phyloP scores from a whole-genome alignment of 2,888 invertebrate genomes.

The Oligia strigilis region DNA sequence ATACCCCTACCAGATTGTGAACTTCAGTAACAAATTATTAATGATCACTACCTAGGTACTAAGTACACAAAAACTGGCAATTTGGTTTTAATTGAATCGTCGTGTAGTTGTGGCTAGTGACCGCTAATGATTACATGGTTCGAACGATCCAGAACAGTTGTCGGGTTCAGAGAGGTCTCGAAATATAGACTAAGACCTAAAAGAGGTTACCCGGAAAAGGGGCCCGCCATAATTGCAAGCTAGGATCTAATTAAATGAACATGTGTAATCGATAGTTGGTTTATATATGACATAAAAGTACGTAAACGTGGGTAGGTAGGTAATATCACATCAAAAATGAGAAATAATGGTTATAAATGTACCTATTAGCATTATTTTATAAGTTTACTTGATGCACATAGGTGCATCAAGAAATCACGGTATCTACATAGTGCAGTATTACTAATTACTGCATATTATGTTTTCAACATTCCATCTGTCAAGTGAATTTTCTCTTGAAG shows the following conservation, averaged over 20 bases:
- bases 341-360: not conserved
- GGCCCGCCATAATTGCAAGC: not conserved
- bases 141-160: constrained; percentile 27
- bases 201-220: constrained; percentile 9
- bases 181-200: constrained; percentile 13
- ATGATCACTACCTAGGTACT: constrained; percentile 3
- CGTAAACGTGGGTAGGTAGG: not conserved
- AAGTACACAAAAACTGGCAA: constrained; percentile 29
- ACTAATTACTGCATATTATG: too few relatives aligned
- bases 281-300: not conserved
- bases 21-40: constrained; percentile 5
- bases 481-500: too few relatives aligned
- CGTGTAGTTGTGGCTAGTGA: constrained; percentile 39
- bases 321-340: not conserved
- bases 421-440: too few relatives aligned
- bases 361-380: not conserved
- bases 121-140: constrained; percentile 51
- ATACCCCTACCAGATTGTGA: not conserved
- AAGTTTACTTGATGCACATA: too few relatives aligned
- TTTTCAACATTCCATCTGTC: too few relatives aligned
- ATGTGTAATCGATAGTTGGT: constrained; percentile 17
- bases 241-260: constrained; percentile 9
- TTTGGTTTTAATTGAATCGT: constrained; percentile 55
- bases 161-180: constrained; percentile 32
- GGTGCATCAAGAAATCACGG: too few relatives aligned